Conservation (phyloP, 2,113 vertebrate genomes). For the Amblyopsis rosae region DNA sequence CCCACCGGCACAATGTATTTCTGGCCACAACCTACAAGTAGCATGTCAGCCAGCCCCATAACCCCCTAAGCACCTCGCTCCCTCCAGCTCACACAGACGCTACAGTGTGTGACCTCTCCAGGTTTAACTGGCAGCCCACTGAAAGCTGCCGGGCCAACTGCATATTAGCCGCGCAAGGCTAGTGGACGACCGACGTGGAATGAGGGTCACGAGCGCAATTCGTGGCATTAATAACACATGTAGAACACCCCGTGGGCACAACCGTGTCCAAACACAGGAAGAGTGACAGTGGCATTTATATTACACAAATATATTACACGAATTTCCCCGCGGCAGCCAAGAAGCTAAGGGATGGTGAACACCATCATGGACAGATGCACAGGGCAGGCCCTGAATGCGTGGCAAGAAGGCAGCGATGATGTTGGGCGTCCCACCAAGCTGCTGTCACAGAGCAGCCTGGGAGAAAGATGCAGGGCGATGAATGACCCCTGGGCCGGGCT, state of each 20-base stretch:
- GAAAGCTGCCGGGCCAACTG: neutral
- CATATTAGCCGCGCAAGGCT: neutral
- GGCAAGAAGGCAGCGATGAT: neutral
- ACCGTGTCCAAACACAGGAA: no score
- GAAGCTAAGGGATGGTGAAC: constrained; percentile 33
- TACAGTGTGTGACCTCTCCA: neutral
- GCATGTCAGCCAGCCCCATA: constrained; percentile 41
- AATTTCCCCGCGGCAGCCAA: no score
- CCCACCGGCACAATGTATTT: constrained; percentile 24
- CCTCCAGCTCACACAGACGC: neutral
- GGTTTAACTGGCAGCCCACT: neutral
- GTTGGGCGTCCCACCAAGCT: constrained; percentile 43
- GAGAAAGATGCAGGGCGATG: neutral
- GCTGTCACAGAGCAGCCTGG: constrained; percentile 25
- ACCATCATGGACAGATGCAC: constrained; percentile 43
- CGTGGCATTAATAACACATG: neutral
- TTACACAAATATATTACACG: neutral
- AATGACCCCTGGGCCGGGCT: neutral
- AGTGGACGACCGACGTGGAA: constrained; percentile 2
- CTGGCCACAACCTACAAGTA: constrained; percentile 58
- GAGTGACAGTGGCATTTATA: no score
- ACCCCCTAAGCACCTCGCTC: constrained; percentile 36
- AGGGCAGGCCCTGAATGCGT: constrained; percentile 24
- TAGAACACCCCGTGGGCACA: neutral
- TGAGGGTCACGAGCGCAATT: constrained; percentile 6